Evolutionary conservation across 2,113 vertebrate species (phyloP).

Genomic region (Seriola dumerili): DNA sequence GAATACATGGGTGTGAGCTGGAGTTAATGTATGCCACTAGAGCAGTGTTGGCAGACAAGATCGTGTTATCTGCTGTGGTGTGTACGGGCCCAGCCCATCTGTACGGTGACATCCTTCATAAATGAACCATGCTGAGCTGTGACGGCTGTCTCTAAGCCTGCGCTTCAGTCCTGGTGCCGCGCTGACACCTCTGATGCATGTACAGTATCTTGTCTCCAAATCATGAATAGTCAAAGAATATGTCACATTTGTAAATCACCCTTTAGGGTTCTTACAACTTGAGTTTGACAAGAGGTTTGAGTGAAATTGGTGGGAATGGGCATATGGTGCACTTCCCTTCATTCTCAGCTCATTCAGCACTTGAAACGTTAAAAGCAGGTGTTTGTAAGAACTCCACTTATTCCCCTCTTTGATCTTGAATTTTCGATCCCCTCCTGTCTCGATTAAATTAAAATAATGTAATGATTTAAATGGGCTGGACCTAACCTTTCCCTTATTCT

Average conservation of each 20-base stretch:
- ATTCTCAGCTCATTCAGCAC: conserved; percentile 5
- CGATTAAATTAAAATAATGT: not conserved
- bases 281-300: conserved; percentile 60
- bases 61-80: conserved; percentile 60
- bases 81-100: conserved; percentile 67
- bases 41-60: conserved; percentile 78
- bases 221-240: conserved; percentile 54
- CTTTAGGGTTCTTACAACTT: conserved; percentile 43
- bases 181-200: conserved; percentile 56
- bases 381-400: conserved; percentile 18
- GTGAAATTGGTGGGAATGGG: conserved; percentile 59
- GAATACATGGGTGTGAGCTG: conserved; percentile 75
- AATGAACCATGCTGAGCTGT: conserved; percentile 71
- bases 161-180: conserved; percentile 45
- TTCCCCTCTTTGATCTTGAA: conserved; percentile 16
- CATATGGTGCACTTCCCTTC: conserved; percentile 19
- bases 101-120: conserved; percentile 67
- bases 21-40: conserved; percentile 74
- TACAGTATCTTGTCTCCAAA: conserved; percentile 39
- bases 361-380: conserved; percentile 26
- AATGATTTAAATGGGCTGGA: not conserved
- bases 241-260: conserved; percentile 51
- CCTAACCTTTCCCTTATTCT: conserved; percentile 8
- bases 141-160: conserved; percentile 68
- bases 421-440: not conserved